Base-by-base conservation (phyloP, 2,113 vertebrate genomes). In the Rallus limicola region DNA sequence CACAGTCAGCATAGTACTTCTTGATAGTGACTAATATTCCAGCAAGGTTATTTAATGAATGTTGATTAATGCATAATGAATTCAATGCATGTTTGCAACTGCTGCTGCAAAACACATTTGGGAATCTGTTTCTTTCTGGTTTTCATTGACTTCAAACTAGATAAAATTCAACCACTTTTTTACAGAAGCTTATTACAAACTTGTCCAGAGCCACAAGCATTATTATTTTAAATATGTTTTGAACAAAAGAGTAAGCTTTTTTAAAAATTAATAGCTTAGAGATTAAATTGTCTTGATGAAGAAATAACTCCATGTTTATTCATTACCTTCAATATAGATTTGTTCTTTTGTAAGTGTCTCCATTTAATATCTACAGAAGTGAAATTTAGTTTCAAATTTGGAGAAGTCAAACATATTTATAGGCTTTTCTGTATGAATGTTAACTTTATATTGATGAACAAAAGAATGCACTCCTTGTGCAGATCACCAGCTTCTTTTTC, bases 381-480 rank as follows among this genome's bases (percentile, higher is more conserved):
- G 4, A 86, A 59, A 72, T 71, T 50, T 76, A 42, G 26, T 86
- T 80, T 76, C 38, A 15, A n/a, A 33, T 44, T 68, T 64, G 38
- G n/a, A 77, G 25, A 88, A 75, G 13, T 50, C 12, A 80, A 72
- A 64, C 3, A 4, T 42, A 28, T 59, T 80, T 76, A 56, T 56
- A 55, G 44, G 34, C 6, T 88, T 80, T 82, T 83, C 33, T 36
- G 1, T 25, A 63, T 18, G 23, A 69, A 42, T 10, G 8, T 34
- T 82, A 44, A 31, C 16, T 75, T 85, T 59, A 26, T 44, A 38
- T 21, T 72, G 36, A 16, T 52, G 38, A 85, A 52, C 16, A 72
- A 64, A 63, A 44, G 24, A 64, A 76, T 0, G 0, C 1, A 25
- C 9, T 64, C 16, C 18, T 86, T 38, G 19, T 0, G 0, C 31